Percentiles rank a stretch among this genome's conserved stretches.
phyloP scores from a whole-genome alignment of 1,140 invertebrate species.

The Bacillus rossius region DNA sequence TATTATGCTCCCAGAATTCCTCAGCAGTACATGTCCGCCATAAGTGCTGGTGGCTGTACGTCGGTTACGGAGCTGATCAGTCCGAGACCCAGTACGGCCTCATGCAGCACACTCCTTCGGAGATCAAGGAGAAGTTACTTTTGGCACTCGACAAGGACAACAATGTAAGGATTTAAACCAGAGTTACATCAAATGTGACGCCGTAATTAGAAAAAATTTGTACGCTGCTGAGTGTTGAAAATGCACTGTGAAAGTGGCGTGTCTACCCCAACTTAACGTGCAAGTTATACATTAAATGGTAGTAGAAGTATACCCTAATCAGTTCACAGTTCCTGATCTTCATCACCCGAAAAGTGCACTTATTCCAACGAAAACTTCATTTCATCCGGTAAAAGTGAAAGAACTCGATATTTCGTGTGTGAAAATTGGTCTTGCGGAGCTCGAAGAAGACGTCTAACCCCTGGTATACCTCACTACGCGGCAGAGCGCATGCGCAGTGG shows the following conservation, averaged over 20 bases:
- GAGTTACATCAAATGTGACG: conserved; percentile 16
- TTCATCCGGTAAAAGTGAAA: conserved; percentile 5
- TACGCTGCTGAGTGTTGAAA: conserved; percentile 17
- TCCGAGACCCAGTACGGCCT: conserved; percentile 41
- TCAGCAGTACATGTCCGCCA: conserved; percentile 40
- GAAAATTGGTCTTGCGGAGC: conserved; percentile 25
- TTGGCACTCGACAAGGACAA: conserved; percentile 54
- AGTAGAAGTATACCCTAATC: conserved; percentile 15
- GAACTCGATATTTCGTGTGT: conserved; percentile 21
- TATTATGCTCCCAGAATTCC: conserved; percentile 38
- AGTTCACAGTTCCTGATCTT: conserved; percentile 3
- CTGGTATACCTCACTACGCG: conserved; percentile 30
- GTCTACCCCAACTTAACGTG: conserved; percentile 17
- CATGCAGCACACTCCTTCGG: conserved; percentile 52
- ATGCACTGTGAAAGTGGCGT: conserved; percentile 29
- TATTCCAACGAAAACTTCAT: conserved; percentile 6
- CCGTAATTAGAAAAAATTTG: conserved; percentile 13
- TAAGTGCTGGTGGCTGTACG: conserved; percentile 40
- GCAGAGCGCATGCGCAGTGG: conserved; percentile 32
- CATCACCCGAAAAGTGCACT: conserved; percentile 9
- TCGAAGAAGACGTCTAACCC: conserved; percentile 29
- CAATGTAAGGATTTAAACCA: conserved; percentile 49
- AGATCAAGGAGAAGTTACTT: conserved; percentile 57
- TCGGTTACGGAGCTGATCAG: conserved; percentile 37
- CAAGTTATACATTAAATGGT: conserved; percentile 16